Evolutionary conservation across 2,113 vertebrate species (phyloP).

Genomic region (Sphaerodactylus townsendi): DNA sequence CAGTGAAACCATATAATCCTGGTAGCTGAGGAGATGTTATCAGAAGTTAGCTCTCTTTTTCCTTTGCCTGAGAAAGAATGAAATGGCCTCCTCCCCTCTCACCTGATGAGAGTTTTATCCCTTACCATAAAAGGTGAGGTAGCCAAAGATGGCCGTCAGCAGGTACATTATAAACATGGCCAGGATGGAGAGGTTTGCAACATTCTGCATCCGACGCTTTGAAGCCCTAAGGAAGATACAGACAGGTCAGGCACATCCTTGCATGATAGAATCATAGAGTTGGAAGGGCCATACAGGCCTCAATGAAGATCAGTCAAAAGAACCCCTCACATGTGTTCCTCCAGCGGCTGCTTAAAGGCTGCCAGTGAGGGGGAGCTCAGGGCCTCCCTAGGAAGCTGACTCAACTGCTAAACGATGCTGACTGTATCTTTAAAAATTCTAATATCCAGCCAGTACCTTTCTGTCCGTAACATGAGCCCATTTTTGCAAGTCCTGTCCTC

Average conservation of each 20-base stretch:
- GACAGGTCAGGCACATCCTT: background rate
- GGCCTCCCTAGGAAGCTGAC: too few species aligned
- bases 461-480: too few species aligned
- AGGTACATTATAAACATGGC: constrained; percentile 99
- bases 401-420: too few species aligned
- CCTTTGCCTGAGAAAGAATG: background rate
- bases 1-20: background rate
- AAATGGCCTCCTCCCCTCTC: background rate
- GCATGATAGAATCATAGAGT: too few species aligned
- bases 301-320: too few species aligned
- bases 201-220: constrained; percentile 91
- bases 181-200: constrained; percentile 93
- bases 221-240: constrained; percentile 78
- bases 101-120: background rate
- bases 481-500: too few species aligned
- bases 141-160: constrained; percentile 95
- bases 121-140: constrained; percentile 97
- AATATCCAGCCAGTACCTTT: too few species aligned
- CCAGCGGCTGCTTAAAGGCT: too few species aligned
- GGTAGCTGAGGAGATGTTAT: background rate
- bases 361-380: too few species aligned
- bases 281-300: too few species aligned
- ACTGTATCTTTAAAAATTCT: too few species aligned
- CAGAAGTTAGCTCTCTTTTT: background rate
- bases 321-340: too few species aligned